These are phyloP conservation scores for Venturia canescens DNA, from an alignment of 1,140 invertebrate species.

Conservation along the genomic window DNA sequence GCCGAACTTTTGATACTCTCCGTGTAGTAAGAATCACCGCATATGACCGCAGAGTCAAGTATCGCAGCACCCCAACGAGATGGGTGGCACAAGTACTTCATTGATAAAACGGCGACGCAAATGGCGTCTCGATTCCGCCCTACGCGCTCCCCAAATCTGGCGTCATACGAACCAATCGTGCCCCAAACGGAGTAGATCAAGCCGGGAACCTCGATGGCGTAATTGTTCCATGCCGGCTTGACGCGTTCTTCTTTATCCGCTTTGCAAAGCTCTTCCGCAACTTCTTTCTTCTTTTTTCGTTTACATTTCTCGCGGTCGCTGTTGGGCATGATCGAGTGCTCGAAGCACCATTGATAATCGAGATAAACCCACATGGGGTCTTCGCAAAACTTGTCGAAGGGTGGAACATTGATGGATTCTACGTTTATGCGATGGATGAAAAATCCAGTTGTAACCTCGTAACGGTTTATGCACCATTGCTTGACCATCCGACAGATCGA, in stretches of 20 bases:
- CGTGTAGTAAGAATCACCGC: conserved; percentile 70
- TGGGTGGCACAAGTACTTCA: conserved; percentile 67
- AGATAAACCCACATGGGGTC: conserved; percentile 74
- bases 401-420: conserved; percentile 65
- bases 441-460: conserved; percentile 67
- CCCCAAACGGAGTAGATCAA: conserved; percentile 73
- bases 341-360: conserved; percentile 73
- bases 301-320: conserved; percentile 44
- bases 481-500: conserved; percentile 65
- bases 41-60: conserved; percentile 69
- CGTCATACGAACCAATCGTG: conserved; percentile 67
- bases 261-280: conserved; percentile 22
- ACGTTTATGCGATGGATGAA: conserved; percentile 72
- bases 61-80: conserved; percentile 69
- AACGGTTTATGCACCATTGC: conserved; percentile 65
- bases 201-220: conserved; percentile 66
- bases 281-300: not conserved
- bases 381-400: conserved; percentile 62
- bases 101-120: conserved; percentile 62
- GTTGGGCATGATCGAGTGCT: conserved; percentile 28
- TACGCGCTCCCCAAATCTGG: conserved; percentile 59
- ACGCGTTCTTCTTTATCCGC: conserved; percentile 38
- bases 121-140: conserved; percentile 71
- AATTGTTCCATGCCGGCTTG: conserved; percentile 67
- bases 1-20: conserved; percentile 61